phyloP scores from a whole-genome alignment of 2,113 vertebrate genomes.

The Eclectus roratus region DNA sequence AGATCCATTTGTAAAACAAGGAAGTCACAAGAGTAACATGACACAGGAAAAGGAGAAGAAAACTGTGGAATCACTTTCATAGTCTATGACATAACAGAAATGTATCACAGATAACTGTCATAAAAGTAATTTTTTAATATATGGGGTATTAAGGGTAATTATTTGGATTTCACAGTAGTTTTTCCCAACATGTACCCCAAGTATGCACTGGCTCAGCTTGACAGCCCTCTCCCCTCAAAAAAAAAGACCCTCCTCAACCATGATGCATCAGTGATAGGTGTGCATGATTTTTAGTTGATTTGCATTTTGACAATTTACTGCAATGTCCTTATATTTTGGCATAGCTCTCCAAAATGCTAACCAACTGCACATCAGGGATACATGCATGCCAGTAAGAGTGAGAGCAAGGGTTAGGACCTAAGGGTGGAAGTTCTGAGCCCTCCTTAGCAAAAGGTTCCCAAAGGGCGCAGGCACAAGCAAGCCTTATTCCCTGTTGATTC shows the following conservation, averaged over 20 bases:
- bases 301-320: background rate
- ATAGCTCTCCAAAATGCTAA: background rate
- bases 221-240: accelerated
- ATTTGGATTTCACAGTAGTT: background rate
- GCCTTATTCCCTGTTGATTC: background rate
- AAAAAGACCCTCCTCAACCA: accelerated
- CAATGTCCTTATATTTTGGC: background rate
- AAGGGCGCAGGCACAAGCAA: no score
- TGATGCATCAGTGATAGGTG: background rate
- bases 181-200: accelerated
- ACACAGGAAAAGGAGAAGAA: background rate
- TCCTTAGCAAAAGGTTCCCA: background rate
- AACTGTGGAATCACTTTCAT: background rate
- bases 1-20: background rate
- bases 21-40: background rate
- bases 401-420: background rate
- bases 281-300: background rate
- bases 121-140: background rate
- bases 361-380: background rate
- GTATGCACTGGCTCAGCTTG: background rate
- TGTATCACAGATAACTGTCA: background rate
- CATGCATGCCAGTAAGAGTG: background rate
- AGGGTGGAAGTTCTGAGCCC: background rate
- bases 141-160: accelerated
- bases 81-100: background rate